Evolutionary conservation across 1,140 invertebrate species (phyloP).

Genomic region (Micrasema minimum): DNA sequence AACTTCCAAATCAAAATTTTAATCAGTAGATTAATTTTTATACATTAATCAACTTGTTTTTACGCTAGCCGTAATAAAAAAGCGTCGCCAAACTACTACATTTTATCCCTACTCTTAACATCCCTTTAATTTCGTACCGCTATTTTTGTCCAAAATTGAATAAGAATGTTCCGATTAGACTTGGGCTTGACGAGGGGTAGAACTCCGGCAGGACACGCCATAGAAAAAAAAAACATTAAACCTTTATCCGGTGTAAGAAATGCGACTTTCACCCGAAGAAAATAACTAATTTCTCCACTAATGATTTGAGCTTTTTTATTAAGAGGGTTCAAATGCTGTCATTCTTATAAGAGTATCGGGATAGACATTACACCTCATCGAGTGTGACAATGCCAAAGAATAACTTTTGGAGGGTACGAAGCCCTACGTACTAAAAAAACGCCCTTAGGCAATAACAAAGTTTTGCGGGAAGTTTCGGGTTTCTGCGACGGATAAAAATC

Average conservation of each 20-base stretch:
- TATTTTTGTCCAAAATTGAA: conserved; percentile 50
- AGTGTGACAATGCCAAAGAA: conserved; percentile 47
- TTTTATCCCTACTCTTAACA: conserved; percentile 26
- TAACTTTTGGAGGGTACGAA: conserved; percentile 35
- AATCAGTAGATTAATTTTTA: neutral
- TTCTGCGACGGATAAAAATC: conserved; percentile 38
- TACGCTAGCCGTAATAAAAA: conserved; percentile 2
- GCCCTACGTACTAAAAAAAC: conserved; percentile 37
- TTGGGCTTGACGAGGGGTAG: conserved; percentile 45
- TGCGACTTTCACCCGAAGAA: neutral
- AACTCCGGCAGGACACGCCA: neutral
- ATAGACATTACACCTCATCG: conserved; percentile 49
- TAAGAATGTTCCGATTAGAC: conserved; percentile 51
- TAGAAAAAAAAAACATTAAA: conserved; percentile 4
- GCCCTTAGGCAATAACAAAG: conserved; percentile 42
- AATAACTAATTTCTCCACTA: neutral
- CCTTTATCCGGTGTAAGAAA: neutral
- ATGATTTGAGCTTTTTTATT: conserved; percentile 11
- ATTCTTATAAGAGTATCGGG: neutral
- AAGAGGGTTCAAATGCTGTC: neutral
- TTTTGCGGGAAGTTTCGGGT: conserved; percentile 44
- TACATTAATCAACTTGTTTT: conserved; percentile 6
- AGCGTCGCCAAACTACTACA: conserved; percentile 12
- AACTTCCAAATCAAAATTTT: neutral
- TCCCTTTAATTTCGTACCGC: conserved; percentile 23